Evolutionary conservation across 1,140 invertebrate species (phyloP).

Genomic region (Pseudobourletiella spinata): DNA sequence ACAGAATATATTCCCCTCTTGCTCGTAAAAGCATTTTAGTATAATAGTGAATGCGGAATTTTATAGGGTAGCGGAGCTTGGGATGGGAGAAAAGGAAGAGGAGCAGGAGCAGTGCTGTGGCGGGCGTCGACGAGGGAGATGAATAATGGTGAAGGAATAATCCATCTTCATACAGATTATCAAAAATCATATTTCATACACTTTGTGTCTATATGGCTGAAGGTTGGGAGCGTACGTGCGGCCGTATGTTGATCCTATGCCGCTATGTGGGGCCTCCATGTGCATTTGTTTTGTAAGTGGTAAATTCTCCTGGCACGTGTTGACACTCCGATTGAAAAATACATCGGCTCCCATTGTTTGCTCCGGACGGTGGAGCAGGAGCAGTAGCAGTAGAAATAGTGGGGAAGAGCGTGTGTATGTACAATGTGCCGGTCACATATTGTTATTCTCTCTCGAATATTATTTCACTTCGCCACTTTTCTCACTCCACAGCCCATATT

Average conservation of each 20-base stretch:
- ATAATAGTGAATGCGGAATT: background rate
- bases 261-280: no score
- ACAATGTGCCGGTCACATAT: conserved; percentile 1
- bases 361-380: background rate
- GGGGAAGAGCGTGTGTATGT: no score
- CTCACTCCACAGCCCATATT: background rate
- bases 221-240: no score
- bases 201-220: conserved; percentile 1
- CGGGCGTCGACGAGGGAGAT: conserved; percentile 3
- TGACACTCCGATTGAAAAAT: conserved; percentile 8
- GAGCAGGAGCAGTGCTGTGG: no score
- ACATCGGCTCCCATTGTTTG: background rate
- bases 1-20: background rate
- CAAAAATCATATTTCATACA: conserved; percentile 11
- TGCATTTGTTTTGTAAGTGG: background rate
- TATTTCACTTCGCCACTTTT: background rate
- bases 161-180: conserved; percentile 10
- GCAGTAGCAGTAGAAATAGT: no score
- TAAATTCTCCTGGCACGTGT: conserved; percentile 1
- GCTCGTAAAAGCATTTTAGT: background rate
- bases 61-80: background rate
- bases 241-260: no score
- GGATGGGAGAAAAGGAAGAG: background rate
- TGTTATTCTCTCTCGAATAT: background rate
- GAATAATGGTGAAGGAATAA: conserved; percentile 9